Evolutionary conservation across 1,140 invertebrate species (phyloP).

Genomic region (Panulirus ornatus): DNA sequence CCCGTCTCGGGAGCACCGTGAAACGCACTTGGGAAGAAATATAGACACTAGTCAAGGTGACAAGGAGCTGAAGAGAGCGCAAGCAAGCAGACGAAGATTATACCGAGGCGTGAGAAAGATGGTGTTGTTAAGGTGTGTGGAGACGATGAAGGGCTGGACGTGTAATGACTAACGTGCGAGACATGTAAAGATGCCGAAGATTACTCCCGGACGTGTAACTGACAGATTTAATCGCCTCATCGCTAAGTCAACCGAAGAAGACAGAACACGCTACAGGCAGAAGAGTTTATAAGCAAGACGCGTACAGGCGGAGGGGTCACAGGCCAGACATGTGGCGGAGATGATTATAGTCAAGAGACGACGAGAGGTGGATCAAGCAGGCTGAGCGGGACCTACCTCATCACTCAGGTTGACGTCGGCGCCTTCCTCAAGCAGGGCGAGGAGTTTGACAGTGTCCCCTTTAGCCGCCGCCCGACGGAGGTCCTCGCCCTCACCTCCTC

Average conservation of each 20-base stretch:
- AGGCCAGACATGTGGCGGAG: not conserved
- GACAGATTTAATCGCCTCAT: too few species aligned
- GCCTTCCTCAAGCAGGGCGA: constrained; percentile 47
- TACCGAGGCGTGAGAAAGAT: not conserved
- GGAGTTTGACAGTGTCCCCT: constrained; percentile 38
- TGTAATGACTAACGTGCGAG: too few species aligned
- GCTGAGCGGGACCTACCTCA: constrained; percentile 24
- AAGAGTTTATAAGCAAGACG: not conserved
- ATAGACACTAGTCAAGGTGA: not conserved
- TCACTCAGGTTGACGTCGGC: constrained; percentile 38
- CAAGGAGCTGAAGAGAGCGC: not conserved
- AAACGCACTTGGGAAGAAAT: not conserved
- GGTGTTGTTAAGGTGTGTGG: not conserved
- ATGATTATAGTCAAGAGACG: not conserved
- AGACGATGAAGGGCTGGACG: too few species aligned
- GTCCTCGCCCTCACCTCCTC: constrained; percentile 52
- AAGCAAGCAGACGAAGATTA: not conserved
- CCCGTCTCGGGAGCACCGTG: not conserved
- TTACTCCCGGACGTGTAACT: too few species aligned
- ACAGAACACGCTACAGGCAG: too few species aligned
- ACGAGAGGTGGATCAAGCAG: not conserved
- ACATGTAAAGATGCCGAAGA: too few species aligned
- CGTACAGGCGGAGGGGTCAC: not conserved
- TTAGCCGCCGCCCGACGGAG: constrained; percentile 46
- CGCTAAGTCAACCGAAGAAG: too few species aligned